A percentile compares a stretch with the other conserved stretches of the same genome.
Evolutionary conservation across 2,797 vertebrate species (phyloP).

Genomic region (Mormyrus hasselquistii): DNA sequence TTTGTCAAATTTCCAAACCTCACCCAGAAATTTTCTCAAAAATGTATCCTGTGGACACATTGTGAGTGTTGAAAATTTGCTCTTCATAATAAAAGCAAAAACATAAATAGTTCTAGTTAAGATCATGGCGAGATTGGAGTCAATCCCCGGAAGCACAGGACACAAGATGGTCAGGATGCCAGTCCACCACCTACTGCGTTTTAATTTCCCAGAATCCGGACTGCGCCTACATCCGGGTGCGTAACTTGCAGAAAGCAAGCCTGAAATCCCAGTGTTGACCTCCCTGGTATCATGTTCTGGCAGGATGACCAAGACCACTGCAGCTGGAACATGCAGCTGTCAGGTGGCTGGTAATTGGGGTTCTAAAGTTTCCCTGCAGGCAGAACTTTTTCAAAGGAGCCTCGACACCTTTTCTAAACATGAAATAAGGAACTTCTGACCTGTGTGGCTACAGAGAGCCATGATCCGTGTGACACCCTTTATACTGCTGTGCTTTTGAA

Average conservation of each 20-base stretch:
- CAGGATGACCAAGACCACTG: background rate
- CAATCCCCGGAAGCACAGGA: background rate
- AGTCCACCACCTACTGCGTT: background rate
- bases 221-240: background rate
- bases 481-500: constrained; percentile 5
- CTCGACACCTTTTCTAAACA: background rate
- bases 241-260: background rate
- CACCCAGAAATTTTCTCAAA: background rate
- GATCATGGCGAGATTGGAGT: background rate
- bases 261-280: background rate
- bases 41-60: background rate
- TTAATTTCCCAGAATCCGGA: background rate
- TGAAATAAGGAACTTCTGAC: background rate
- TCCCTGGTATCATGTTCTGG: background rate
- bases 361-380: background rate
- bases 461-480: background rate
- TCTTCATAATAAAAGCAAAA: background rate
- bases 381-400: constrained; percentile 9
- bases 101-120: background rate
- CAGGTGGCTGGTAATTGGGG: constrained; percentile 10
- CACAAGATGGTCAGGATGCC: background rate
- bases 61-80: background rate
- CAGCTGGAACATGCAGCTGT: constrained; percentile 4
- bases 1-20: background rate
- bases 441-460: background rate